phyloP scores from a whole-genome alignment of 2,113 vertebrate species.

The Willisornis vidua region DNA sequence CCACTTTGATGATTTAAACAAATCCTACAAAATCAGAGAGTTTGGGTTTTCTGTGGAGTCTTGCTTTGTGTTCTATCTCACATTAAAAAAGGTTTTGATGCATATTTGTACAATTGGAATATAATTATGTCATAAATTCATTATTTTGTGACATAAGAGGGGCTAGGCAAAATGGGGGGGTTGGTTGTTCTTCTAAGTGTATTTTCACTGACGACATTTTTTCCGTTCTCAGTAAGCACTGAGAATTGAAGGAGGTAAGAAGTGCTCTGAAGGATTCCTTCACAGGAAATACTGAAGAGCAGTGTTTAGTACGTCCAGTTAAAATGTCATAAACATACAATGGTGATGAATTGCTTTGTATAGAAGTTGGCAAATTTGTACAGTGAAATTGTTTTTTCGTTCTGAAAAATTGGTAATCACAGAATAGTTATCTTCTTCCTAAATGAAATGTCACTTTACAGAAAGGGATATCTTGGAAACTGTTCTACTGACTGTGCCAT shows the following conservation, averaged over 20 bases:
- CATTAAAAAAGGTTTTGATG: not conserved
- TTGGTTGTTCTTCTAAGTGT: not conserved
- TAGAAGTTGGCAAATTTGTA: not conserved
- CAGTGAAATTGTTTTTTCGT: not conserved
- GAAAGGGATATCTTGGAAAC: not conserved
- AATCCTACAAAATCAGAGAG: not conserved
- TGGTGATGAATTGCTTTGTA: not conserved
- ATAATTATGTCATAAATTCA: not conserved
- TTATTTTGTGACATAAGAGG: not conserved
- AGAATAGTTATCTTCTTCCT: not conserved
- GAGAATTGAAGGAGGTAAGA: not conserved
- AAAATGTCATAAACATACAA: not conserved
- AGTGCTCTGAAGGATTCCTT: not conserved
- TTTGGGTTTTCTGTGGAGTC: not conserved
- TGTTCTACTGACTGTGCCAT: not conserved
- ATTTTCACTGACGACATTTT: not conserved
- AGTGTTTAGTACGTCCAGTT: not conserved
- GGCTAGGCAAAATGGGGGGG: not conserved
- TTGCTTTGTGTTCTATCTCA: not conserved
- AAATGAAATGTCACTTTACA: not conserved
- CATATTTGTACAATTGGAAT: not conserved
- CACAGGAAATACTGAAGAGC: not conserved
- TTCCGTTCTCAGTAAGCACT: not conserved
- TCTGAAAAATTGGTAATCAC: not conserved
- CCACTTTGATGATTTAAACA: not conserved